Percentiles rank a stretch among this genome's conserved stretches.
These are phyloP conservation scores for Neoaliturus tenellus DNA, from an alignment of 2,888 invertebrate genomes.

Conservation along the genomic window DNA sequence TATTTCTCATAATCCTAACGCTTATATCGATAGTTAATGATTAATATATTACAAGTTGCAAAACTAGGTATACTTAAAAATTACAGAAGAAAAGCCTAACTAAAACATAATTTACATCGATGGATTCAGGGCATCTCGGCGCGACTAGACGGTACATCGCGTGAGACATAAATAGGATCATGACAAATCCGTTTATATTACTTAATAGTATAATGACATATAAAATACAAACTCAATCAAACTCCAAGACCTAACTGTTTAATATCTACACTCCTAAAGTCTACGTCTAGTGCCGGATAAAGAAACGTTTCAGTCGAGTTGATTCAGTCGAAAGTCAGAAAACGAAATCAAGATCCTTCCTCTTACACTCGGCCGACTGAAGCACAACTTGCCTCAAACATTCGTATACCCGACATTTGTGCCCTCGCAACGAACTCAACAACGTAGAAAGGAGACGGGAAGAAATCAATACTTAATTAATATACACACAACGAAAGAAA, in stretches of 20 bases:
- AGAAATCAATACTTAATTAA: conserved; percentile 54
- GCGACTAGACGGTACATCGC: conserved; percentile 34
- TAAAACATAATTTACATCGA: conserved; percentile 34
- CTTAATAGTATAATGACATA: conserved; percentile 50
- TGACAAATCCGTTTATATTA: conserved; percentile 43
- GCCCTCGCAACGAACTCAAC: conserved; percentile 48
- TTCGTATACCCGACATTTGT: conserved; percentile 48
- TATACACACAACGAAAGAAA: conserved; percentile 59
- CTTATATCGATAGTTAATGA: conserved; percentile 56
- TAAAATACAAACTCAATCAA: conserved; percentile 48
- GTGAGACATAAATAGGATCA: conserved; percentile 42
- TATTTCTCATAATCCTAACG: conserved; percentile 57
- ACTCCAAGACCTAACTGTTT: conserved; percentile 46
- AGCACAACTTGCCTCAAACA: conserved; percentile 37
- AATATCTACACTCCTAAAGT: conserved; percentile 45
- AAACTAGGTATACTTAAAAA: conserved; percentile 34
- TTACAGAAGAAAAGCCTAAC: conserved; percentile 12
- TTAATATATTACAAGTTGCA: conserved; percentile 56
- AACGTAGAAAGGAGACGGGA: conserved; percentile 36
- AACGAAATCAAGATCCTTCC: background rate
- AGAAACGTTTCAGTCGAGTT: conserved; percentile 36
- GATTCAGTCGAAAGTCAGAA: conserved; percentile 1
- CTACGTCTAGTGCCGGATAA: conserved; percentile 38
- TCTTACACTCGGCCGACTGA: background rate
- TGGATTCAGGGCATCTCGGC: conserved; percentile 31